Conservation (phyloP, 2,888 invertebrate species). For the Ennomos fuscantarius region DNA sequence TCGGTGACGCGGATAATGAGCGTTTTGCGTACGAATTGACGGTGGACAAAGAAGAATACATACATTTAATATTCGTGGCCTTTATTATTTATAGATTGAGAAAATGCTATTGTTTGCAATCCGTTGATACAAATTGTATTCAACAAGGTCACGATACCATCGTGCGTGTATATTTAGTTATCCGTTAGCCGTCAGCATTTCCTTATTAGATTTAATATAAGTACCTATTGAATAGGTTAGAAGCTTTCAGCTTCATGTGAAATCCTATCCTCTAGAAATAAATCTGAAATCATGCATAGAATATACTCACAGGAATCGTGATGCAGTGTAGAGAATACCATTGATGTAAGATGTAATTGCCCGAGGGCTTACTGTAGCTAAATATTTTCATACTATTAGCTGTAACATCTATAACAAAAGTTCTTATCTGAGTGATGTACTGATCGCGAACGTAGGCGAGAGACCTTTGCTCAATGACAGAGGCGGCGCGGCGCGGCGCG, state of each 20-base stretch:
- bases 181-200: no score
- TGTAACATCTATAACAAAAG: constrained; percentile 22
- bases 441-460: constrained; percentile 80
- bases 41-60: constrained; percentile 24
- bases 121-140: not conserved
- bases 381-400: constrained; percentile 8
- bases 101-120: constrained; percentile 23
- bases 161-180: no score
- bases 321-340: not conserved
- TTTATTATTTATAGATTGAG: constrained; percentile 26
- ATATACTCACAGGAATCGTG: constrained; percentile 3
- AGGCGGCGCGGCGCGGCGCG: constrained; percentile 63
- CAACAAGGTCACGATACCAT: no score
- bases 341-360: constrained; percentile 1
- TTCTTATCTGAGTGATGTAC: constrained; percentile 39
- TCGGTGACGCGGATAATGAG: constrained; percentile 68
- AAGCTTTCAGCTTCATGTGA: no score
- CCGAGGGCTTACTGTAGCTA: not conserved
- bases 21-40: constrained; percentile 53
- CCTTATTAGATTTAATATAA: no score
- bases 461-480: constrained; percentile 82
- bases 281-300: no score
- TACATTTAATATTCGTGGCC: constrained; percentile 39
- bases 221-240: no score
- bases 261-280: no score